These are phyloP conservation scores for Diploscapter pachys DNA, from an alignment of 1,140 invertebrate species.

Conservation along the genomic window DNA sequence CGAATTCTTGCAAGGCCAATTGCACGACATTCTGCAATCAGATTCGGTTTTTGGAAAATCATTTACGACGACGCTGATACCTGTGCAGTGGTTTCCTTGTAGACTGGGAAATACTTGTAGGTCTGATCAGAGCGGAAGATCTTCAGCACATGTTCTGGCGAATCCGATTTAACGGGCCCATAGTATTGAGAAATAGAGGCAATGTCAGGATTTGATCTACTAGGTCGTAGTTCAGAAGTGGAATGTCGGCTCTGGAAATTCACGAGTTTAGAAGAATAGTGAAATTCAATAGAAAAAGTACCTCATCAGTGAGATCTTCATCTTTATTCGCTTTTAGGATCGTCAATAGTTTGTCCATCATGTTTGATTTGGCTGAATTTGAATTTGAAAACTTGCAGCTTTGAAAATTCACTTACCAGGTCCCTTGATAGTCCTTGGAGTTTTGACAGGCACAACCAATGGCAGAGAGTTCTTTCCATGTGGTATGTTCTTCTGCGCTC, in stretches of 20 bases:
- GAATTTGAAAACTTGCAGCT: conserved; percentile 5
- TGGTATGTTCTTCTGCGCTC: neutral
- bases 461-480: conserved; percentile 26
- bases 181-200: conserved; percentile 45
- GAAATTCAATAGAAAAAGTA: neutral
- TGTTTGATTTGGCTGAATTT: conserved; percentile 33
- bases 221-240: conserved; percentile 45
- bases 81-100: conserved; percentile 91
- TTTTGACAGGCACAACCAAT: conserved; percentile 25
- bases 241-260: conserved; percentile 1
- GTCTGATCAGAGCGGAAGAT: conserved; percentile 81
- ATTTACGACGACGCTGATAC: conserved; percentile 61
- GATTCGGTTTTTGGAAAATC: neutral
- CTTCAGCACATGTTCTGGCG: conserved; percentile 93
- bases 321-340: conserved; percentile 39
- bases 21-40: conserved; percentile 66
- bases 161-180: conserved; percentile 64
- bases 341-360: conserved; percentile 53
- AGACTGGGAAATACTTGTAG: conserved; percentile 92
- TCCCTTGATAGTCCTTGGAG: too few species aligned
- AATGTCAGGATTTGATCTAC: conserved; percentile 58
- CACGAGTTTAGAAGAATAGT: conserved; percentile 7
- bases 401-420: too few species aligned
- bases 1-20: conserved; percentile 81
- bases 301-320: conserved; percentile 33